These are phyloP conservation scores for Xiphophorus birchmanni DNA, from an alignment of 2,797 vertebrate genomes.

Conservation along the genomic window DNA sequence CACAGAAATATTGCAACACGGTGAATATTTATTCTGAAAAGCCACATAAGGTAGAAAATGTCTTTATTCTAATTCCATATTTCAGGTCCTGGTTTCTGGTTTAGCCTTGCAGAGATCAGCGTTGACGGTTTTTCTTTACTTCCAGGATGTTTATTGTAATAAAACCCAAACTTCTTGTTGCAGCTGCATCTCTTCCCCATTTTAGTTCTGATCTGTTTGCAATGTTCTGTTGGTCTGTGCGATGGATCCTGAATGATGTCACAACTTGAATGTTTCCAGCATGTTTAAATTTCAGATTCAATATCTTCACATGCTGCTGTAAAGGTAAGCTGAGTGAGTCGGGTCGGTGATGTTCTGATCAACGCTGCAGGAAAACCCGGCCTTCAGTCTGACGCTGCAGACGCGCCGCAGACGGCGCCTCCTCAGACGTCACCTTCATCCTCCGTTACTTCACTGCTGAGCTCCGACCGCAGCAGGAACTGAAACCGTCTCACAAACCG, in stretches of 20 bases:
- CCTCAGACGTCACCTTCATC: slow-evolving; percentile 20
- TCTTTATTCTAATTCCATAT: not conserved
- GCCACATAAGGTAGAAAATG: not conserved
- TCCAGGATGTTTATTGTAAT: not conserved
- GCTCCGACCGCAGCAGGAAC: slow-evolving; percentile 16
- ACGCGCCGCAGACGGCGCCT: not conserved
- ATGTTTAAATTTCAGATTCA: not conserved
- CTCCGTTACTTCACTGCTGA: slow-evolving; percentile 2
- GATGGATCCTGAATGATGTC: not conserved
- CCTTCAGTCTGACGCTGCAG: slow-evolving; percentile 30
- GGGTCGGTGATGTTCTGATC: not conserved
- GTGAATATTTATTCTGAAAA: not conserved
- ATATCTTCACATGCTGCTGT: not conserved
- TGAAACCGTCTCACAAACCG: slow-evolving; percentile 7
- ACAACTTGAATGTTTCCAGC: not conserved
- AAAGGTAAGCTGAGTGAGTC: no score
- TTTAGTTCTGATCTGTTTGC: not conserved
- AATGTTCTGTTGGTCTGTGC: no score
- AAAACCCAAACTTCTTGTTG: not conserved
- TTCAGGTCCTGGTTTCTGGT: not conserved
- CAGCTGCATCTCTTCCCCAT: slow-evolving; percentile 1
- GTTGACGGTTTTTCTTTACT: not conserved
- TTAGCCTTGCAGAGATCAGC: not conserved
- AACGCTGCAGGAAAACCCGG: slow-evolving; percentile 29
- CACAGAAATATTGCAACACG: not conserved